Evolutionary conservation across 1,140 invertebrate species (phyloP).

Genomic region (Hylaeus anthracinus): DNA sequence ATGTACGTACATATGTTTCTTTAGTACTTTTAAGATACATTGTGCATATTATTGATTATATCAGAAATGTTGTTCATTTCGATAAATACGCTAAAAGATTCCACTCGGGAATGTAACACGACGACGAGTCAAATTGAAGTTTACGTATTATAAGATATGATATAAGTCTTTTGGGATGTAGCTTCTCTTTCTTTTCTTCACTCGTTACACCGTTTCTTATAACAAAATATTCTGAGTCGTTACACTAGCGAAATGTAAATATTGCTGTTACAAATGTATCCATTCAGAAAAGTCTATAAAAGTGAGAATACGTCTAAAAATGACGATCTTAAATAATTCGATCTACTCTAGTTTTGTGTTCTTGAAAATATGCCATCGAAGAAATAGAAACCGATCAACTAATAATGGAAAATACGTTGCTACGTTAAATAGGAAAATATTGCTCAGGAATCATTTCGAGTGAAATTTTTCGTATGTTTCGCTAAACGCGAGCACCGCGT

Average conservation of each 20-base stretch:
- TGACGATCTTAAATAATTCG: background rate
- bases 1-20: background rate
- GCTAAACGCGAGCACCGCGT: constrained; percentile 18
- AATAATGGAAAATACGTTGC: background rate
- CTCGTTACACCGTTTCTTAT: background rate
- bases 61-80: constrained; percentile 1
- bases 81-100: constrained; percentile 16
- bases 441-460: background rate
- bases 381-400: background rate
- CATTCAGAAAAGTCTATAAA: constrained; percentile 48
- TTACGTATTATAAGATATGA: constrained; percentile 1
- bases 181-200: no score
- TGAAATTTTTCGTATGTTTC: constrained; percentile 24
- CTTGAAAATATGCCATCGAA: background rate
- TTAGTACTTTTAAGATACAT: constrained; percentile 23
- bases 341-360: background rate
- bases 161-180: constrained; percentile 17
- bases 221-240: background rate
- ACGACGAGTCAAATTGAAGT: background rate
- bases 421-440: constrained; percentile 8
- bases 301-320: constrained; percentile 20
- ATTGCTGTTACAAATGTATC: constrained; percentile 59
- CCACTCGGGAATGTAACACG: constrained; percentile 6
- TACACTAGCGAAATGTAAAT: constrained; percentile 14
- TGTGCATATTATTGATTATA: constrained; percentile 19